Base-by-base conservation (phyloP, 2,113 vertebrate genomes). In the Callospermophilus lateralis region DNA sequence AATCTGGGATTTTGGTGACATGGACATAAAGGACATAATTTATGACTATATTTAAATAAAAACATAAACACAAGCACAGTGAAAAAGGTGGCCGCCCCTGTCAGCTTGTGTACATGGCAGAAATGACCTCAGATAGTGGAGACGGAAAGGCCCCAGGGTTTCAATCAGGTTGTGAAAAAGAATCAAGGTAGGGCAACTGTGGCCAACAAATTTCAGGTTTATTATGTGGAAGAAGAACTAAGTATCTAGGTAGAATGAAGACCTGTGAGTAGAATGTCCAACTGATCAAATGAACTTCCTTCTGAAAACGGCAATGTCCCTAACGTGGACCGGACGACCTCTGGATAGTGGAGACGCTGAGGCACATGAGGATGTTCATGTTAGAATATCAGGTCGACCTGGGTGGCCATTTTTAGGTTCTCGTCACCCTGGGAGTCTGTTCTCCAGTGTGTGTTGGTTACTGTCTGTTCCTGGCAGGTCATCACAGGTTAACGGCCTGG, bases 41-140 rank as follows among this genome's bases (percentile, higher is more conserved):
- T 94, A 85, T 48, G 94, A 94, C 42, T 58, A 39, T 34, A 84
- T 42, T 73, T 89, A 45, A 58, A 72, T 48, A 88, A 34, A 68
- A 68, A 42, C 42, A 48, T 34, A 88, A 84, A 81, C 51, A 45
- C 2, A 4, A 4, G 10, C 67, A 45, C 51, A 86, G 28, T 0
- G 42, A 39, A 51, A 55, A 96, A 87, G n/a, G 34, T 48, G 65
- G 79, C 48, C 24, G 42, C 48, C 48, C 10, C 30, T 3, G 4
- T 86, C 58, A 79, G 86, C 48, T 13, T 68, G 19, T 42, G 51
- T 28, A n/a, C 63, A 51, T 45, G 30, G 32, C 53, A 81, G 73
- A 93, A 77, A 67, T 67, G 34, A 37, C 37, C n/a, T 84, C 24
- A 16, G 85, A 22, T 22, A 85, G 34, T 16, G 48, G 10, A 95